These are phyloP conservation scores for Coryphaenoides rupestris DNA, from an alignment of 2,113 vertebrate species.

Conservation along the genomic window DNA sequence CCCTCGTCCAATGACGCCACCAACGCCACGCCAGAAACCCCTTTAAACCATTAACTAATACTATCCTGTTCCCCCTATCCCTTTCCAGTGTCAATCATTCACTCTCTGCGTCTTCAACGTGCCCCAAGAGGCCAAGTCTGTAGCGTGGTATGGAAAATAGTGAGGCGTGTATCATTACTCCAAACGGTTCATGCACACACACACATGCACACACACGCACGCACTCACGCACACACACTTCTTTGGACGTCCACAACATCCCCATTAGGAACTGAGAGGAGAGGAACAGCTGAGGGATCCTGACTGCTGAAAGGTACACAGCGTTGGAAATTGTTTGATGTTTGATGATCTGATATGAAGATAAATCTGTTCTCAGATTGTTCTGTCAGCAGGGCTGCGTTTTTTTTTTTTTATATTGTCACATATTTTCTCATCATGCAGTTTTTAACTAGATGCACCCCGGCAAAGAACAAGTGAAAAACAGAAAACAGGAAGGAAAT, in stretches of 20 bases:
- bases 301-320: conserved; percentile 27
- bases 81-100: conserved; percentile 14
- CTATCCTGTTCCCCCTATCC: neutral
- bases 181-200: conserved; percentile 32
- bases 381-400: no score
- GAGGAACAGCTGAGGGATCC: conserved; percentile 55
- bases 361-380: no score
- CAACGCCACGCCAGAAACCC: neutral
- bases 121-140: conserved; percentile 13
- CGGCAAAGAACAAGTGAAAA: no score
- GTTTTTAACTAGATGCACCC: no score
- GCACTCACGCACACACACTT: conserved; percentile 10
- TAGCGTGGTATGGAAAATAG: conserved; percentile 28
- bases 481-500: no score
- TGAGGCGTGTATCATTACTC: conserved; percentile 62
- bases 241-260: conserved; percentile 38
- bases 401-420: no score
- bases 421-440: no score
- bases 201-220: conserved; percentile 9
- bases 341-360: no score
- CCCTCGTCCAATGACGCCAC: neutral
- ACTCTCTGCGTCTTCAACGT: conserved; percentile 38
- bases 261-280: conserved; percentile 34
- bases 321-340: no score
- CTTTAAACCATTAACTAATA: neutral